phyloP scores from a whole-genome alignment of 2,797 vertebrate genomes.

The Channallabes apus region DNA sequence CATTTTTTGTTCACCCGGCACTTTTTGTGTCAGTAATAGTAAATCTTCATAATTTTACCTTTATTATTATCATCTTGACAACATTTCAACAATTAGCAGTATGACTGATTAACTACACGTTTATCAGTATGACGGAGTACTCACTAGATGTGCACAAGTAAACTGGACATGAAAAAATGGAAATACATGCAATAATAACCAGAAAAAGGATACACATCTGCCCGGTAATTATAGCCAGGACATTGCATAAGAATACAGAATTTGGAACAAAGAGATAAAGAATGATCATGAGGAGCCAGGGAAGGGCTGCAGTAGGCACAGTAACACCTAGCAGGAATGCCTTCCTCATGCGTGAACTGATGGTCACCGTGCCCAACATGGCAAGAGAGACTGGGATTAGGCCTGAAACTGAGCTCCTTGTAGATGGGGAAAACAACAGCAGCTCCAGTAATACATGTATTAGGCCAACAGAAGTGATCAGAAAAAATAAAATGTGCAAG shows the following conservation, averaged over 20 bases:
- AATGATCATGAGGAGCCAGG: slow-evolving; percentile 57
- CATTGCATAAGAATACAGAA: slow-evolving; percentile 57
- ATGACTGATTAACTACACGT: neutral
- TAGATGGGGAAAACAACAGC: slow-evolving; percentile 46
- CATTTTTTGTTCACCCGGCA: neutral
- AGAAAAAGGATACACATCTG: slow-evolving; percentile 60
- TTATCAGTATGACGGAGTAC: neutral
- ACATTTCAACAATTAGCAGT: neutral
- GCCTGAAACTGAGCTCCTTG: slow-evolving; percentile 46
- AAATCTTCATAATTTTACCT: neutral
- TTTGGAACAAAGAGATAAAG: slow-evolving; percentile 54
- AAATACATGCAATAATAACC: neutral
- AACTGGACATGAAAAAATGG: neutral
- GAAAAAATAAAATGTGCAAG: slow-evolving; percentile 47
- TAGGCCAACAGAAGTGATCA: slow-evolving; percentile 49
- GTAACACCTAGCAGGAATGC: slow-evolving; percentile 57
- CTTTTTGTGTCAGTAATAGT: neutral
- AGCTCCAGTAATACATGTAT: slow-evolving; percentile 51
- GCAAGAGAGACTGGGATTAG: slow-evolving; percentile 55
- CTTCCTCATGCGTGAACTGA: slow-evolving; percentile 53
- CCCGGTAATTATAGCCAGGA: slow-evolving; percentile 53
- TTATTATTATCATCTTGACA: neutral
- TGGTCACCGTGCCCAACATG: slow-evolving; percentile 53
- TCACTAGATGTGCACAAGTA: neutral
- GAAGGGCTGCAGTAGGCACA: slow-evolving; percentile 54